Conservation (phyloP, 2,888 invertebrate species). For the Lapara coniferarum region DNA sequence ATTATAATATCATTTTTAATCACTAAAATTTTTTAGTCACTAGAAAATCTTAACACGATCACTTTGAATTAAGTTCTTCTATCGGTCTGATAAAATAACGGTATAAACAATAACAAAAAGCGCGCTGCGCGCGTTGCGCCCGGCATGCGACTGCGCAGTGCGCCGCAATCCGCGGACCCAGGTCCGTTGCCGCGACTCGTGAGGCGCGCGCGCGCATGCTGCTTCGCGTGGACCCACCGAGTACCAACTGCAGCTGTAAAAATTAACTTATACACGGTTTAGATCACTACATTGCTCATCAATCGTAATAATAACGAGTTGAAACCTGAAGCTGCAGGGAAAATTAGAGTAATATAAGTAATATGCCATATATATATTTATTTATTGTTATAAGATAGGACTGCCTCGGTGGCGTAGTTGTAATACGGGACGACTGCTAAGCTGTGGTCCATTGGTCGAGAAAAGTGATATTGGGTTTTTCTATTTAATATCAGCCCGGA, state of each 20-base stretch:
- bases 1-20: not conserved
- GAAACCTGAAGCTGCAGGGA: no score
- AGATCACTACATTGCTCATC: slow-evolving; percentile 9
- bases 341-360: no score
- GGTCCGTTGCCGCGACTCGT: slow-evolving; percentile 2
- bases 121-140: slow-evolving; percentile 77
- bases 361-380: no score
- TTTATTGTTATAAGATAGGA: no score
- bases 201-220: slow-evolving; percentile 25
- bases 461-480: no score
- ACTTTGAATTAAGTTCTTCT: slow-evolving; percentile 29
- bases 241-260: slow-evolving; percentile 11
- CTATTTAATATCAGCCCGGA: no score
- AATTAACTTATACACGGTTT: slow-evolving; percentile 22
- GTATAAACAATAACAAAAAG: slow-evolving; percentile 30
- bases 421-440: no score
- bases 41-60: slow-evolving; percentile 35
- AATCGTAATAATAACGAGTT: not conserved
- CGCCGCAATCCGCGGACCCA: slow-evolving; percentile 26
- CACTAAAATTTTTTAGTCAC: slow-evolving; percentile 22
- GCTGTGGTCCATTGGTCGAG: no score
- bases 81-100: slow-evolving; percentile 1
- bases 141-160: slow-evolving; percentile 38
- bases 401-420: no score
- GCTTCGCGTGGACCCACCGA: not conserved